Percentiles rank a stretch among this genome's conserved stretches.
phyloP scores from a whole-genome alignment of 2,797 vertebrate species.

The Columba guinea region DNA sequence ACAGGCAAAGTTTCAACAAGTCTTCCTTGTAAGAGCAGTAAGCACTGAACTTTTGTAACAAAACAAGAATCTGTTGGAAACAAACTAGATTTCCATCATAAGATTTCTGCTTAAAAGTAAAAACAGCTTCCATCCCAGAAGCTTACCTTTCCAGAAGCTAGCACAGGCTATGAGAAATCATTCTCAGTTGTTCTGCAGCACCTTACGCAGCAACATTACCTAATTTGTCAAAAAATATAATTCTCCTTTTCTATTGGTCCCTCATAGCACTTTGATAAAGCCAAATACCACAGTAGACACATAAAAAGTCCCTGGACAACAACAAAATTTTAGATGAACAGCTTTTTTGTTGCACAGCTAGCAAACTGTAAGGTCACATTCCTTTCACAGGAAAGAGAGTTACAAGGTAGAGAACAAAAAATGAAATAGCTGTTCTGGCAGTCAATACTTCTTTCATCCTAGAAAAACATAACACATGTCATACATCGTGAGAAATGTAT shows the following conservation, averaged over 20 bases:
- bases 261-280: background rate
- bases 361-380: background rate
- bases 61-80: background rate
- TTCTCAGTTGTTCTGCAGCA: background rate
- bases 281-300: background rate
- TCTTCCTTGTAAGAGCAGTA: background rate
- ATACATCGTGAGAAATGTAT: constrained; percentile 10
- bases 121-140: background rate
- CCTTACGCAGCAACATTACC: background rate
- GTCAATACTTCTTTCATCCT: background rate
- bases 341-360: background rate
- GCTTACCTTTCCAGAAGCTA: background rate
- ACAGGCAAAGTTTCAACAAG: background rate
- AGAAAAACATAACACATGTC: background rate
- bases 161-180: background rate
- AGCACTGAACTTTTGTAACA: background rate
- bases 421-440: constrained; percentile 1
- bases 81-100: background rate
- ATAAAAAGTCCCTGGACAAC: background rate
- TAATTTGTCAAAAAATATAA: background rate
- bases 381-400: background rate
- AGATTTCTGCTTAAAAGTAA: background rate
- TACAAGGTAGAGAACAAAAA: background rate
- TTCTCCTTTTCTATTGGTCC: background rate
- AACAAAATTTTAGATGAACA: background rate